Evolutionary conservation across 2,888 invertebrate species (phyloP), one percentile per base, ranked within the genome.

Genomic region (Podotricha telesiphe): DNA sequence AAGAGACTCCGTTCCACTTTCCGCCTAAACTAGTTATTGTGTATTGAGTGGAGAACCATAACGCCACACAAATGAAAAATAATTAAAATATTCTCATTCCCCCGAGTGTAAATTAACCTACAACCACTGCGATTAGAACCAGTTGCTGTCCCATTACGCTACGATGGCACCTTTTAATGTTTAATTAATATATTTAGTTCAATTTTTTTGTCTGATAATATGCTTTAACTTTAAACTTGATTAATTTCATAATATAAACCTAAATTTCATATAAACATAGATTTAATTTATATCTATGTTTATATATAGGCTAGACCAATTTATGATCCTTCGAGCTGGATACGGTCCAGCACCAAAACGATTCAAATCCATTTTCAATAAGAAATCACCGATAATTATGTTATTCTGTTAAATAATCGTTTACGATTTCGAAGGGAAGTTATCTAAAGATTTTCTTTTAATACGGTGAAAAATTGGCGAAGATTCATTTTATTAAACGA

Each of bases 331-430:
- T 50, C 37, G 48, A 50, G 34, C 62, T 48, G 62, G 62, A 62
- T 59, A 45, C 37, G 19, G 34, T 8, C 37, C 19, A 48, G 50
- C 15, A 59, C 48, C 50, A 59, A 51, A 67, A 66, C 42, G 59
- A n/a, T 53, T 8, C 42, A 10, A 65, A 61, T 67, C 59, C 61
- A 53, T 61, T 70, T 64, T 59, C 48, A 65, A 28, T 62, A 61
- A 72, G 62, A 70, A 69, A 74, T 74, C 67, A 72, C 72, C 65
- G 53, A 63, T 71, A 72, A 71, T 74, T 67, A 79, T 79, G 78
- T 82, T 82, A 80, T 81, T 82, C 76, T 76, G 81, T 83, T 85
- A 79, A 86, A 86, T 86, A 86, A 88, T 84, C 85, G 80, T 56
- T 65, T 61, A 61, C 69, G 62, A 71, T 71, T 51, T 34, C 34